A percentile compares a stretch with the other conserved stretches of the same genome.
These are phyloP conservation scores for Drosophila melanica DNA, from an alignment of 1,140 invertebrate genomes.

Conservation along the genomic window DNA sequence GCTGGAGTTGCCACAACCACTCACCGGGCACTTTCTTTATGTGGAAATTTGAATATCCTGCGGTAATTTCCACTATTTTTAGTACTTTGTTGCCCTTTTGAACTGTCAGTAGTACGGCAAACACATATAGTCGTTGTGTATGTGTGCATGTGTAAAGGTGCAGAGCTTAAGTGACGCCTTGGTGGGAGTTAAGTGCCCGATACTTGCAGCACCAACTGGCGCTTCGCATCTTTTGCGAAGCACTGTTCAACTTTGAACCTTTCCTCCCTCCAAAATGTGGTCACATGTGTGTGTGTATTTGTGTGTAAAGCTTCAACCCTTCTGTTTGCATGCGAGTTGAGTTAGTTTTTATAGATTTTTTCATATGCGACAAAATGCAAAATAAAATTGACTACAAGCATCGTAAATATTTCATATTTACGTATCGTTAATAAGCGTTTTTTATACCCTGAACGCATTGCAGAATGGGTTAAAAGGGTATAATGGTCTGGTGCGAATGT, in stretches of 20 bases:
- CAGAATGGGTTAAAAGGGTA: too few relatives aligned
- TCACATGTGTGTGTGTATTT: constrained; percentile 4
- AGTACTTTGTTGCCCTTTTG: constrained; percentile 82
- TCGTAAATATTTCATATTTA: constrained; percentile 3
- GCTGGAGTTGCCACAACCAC: constrained; percentile 9
- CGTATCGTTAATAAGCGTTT: neutral
- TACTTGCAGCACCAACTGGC: constrained; percentile 39
- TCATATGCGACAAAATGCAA: constrained; percentile 23
- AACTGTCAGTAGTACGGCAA: constrained; percentile 72
- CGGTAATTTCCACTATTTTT: constrained; percentile 83
- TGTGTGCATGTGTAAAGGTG: constrained; percentile 5
- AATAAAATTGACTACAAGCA: neutral
- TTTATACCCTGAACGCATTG: too few relatives aligned
- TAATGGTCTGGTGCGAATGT: too few relatives aligned
- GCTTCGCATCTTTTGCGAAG: constrained; percentile 56
- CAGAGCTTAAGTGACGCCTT: constrained; percentile 18
- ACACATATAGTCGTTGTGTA: constrained; percentile 1
- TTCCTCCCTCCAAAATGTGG: neutral
- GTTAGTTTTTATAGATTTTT: constrained; percentile 63
- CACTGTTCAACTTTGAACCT: constrained; percentile 19
- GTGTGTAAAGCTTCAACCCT: constrained; percentile 39
- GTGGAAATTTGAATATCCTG: constrained; percentile 82
- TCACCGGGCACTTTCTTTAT: constrained; percentile 44
- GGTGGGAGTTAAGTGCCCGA: constrained; percentile 63
- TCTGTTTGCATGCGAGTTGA: constrained; percentile 59